Conservation (phyloP, 2,113 vertebrate genomes). For the Mesembrinibis cayennensis region DNA sequence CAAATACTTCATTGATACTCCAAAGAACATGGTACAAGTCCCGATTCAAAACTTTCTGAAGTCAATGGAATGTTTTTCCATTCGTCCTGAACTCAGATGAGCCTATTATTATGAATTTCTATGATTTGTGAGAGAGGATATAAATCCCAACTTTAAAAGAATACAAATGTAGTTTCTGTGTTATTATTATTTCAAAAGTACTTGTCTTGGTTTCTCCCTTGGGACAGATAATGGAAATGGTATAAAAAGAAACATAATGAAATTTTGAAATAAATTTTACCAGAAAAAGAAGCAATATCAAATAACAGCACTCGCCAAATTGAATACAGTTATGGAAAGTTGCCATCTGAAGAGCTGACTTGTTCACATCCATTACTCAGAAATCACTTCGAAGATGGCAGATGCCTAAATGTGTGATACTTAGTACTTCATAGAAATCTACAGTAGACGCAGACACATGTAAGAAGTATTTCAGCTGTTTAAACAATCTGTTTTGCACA, state of each 20-base stretch:
- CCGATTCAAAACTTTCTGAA: neutral
- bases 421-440: slow-evolving; percentile 58
- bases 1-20: neutral
- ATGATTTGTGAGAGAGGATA: slow-evolving; percentile 20
- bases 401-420: slow-evolving; percentile 48
- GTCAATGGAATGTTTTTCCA: neutral
- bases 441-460: slow-evolving; percentile 34
- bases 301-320: slow-evolving; percentile 30
- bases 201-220: slow-evolving; percentile 35
- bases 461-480: slow-evolving; percentile 60
- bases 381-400: slow-evolving; percentile 36
- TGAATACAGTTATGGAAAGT: slow-evolving; percentile 55
- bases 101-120: slow-evolving; percentile 27
- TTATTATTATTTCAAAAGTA: slow-evolving; percentile 41
- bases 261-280: slow-evolving; percentile 67
- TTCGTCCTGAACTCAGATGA: neutral
- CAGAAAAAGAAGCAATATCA: slow-evolving; percentile 38
- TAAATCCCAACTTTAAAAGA: slow-evolving; percentile 28
- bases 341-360: slow-evolving; percentile 47
- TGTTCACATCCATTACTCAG: slow-evolving; percentile 55
- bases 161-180: slow-evolving; percentile 18
- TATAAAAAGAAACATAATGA: slow-evolving; percentile 41
- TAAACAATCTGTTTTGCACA: slow-evolving; percentile 68
- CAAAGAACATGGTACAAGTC: neutral
- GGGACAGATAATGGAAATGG: slow-evolving; percentile 24